phyloP scores from a whole-genome alignment of 2,797 vertebrate species.

The Megalops cyprinoides region DNA sequence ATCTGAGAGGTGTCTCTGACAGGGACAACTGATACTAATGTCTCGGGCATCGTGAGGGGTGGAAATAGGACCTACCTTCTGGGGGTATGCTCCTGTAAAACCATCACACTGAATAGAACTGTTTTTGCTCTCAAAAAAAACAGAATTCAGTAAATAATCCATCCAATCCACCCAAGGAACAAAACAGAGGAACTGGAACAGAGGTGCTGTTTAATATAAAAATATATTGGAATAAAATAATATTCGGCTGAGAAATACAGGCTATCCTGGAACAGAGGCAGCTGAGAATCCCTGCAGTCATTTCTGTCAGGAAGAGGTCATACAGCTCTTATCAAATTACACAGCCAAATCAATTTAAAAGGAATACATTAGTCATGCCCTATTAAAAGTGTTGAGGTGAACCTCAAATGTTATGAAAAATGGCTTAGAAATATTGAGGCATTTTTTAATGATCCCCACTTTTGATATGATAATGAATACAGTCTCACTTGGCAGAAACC shows the following conservation, averaged over 20 bases:
- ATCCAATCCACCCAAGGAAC: background rate
- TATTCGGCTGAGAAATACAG: no score
- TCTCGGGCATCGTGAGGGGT: background rate
- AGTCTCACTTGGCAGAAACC: background rate
- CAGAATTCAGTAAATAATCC: background rate
- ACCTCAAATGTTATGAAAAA: background rate
- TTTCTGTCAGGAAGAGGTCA: background rate
- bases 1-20: background rate
- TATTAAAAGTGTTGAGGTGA: background rate
- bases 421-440: background rate
- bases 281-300: background rate
- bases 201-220: background rate
- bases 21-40: background rate
- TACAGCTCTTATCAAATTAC: background rate
- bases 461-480: background rate
- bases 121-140: background rate
- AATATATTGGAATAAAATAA: background rate
- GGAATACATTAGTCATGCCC: background rate
- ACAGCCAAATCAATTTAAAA: background rate
- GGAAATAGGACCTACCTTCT: background rate
- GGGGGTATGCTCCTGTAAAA: background rate
- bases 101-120: background rate
- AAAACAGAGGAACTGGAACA: no score
- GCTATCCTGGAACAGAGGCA: background rate
- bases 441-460: background rate